Conservation (phyloP, 2,888 invertebrate genomes). For the Yponomeuta plumbellus region DNA sequence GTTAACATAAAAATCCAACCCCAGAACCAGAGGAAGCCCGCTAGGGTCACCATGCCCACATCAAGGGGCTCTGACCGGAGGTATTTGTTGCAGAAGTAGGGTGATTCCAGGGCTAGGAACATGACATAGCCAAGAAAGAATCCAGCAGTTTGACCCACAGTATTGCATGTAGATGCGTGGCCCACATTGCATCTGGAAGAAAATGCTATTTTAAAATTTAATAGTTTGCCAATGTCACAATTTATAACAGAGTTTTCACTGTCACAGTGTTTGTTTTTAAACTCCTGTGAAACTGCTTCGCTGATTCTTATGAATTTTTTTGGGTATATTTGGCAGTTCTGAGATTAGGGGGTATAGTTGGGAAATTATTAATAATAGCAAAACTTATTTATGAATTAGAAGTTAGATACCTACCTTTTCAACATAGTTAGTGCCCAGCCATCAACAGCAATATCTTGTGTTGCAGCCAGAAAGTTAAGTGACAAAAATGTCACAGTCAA, state of each 20-base stretch:
- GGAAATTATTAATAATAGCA: too few species aligned
- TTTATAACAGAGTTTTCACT: not conserved
- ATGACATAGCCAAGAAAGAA: conserved; percentile 97
- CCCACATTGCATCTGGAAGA: conserved; percentile 91
- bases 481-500: conserved; percentile 92
- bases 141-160: conserved; percentile 98
- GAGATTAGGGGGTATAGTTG: too few species aligned
- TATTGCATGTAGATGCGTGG: conserved; percentile 99
- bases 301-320: too few species aligned
- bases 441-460: conserved; percentile 99
- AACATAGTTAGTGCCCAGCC: conserved; percentile 99
- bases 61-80: conserved; percentile 83
- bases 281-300: too few species aligned
- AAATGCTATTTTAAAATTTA: conserved; percentile 6
- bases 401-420: conserved; percentile 84
- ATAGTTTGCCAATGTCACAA: too few species aligned
- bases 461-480: conserved; percentile 97
- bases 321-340: not conserved
- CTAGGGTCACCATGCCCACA: conserved; percentile 83
- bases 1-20: conserved; percentile 92
- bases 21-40: conserved; percentile 96
- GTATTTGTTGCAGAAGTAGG: conserved; percentile 96
- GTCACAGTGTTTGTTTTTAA: too few species aligned
- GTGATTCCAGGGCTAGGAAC: conserved; percentile 96
- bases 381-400: not conserved